A percentile compares a stretch with the other conserved stretches of the same genome.
These are phyloP conservation scores for Rhagoletis zephyria DNA, from an alignment of 1,140 invertebrate species.

Conservation along the genomic window DNA sequence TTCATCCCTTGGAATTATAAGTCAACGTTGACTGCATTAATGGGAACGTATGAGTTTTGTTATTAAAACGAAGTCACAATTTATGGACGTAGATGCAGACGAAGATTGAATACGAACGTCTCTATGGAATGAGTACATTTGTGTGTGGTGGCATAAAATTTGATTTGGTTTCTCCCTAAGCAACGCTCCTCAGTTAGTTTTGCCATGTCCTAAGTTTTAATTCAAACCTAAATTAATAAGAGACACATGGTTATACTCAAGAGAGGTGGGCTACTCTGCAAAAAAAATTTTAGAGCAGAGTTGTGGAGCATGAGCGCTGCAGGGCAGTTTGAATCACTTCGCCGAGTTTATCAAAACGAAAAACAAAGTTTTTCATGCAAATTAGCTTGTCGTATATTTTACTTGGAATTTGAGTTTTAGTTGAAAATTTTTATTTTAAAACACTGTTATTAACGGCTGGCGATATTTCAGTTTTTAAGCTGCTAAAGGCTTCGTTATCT, in stretches of 20 bases:
- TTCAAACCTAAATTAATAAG: neutral
- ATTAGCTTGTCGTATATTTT: constrained; percentile 13
- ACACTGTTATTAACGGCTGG: no score
- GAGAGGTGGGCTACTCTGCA: no score
- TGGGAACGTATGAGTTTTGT: neutral
- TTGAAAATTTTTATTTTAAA: neutral
- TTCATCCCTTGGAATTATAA: no score
- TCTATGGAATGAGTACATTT: neutral
- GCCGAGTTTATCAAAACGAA: neutral
- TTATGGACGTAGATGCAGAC: constrained; percentile 36
- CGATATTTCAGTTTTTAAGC: no score
- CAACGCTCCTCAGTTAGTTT: neutral
- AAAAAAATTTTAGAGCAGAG: no score
- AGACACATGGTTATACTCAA: neutral
- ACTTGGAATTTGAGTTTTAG: neutral
- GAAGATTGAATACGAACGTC: constrained; percentile 28
- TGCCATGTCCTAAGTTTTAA: no score
- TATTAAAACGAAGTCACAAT: constrained; percentile 44
- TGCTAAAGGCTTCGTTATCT: no score
- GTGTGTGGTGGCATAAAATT: constrained; percentile 32
- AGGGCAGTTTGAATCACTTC: neutral
- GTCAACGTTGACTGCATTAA: no score
- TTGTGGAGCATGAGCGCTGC: no score
- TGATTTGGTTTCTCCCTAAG: neutral
- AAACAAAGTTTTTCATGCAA: neutral